Conservation (phyloP, 1,140 invertebrate species). For the Polyergus mexicanus region DNA sequence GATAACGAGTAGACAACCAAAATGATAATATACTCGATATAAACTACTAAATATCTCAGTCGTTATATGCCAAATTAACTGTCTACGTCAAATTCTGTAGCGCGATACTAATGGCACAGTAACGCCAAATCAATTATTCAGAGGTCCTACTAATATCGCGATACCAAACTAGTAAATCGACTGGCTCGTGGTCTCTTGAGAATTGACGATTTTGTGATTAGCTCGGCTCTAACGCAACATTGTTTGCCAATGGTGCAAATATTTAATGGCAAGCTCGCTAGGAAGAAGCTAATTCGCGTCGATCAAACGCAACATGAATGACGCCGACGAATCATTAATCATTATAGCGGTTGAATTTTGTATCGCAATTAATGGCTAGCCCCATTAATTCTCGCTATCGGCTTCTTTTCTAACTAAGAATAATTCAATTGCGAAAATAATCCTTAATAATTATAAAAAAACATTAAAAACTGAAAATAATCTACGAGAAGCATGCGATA, state of each 20-base stretch:
- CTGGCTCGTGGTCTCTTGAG: conserved; percentile 52
- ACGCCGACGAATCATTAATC: conserved; percentile 36
- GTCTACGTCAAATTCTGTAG: conserved; percentile 82
- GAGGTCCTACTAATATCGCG: conserved; percentile 74
- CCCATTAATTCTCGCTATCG: background rate
- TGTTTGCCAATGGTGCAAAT: conserved; percentile 42
- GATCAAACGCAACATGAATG: conserved; percentile 44
- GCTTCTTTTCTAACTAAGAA: background rate
- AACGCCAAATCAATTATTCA: conserved; percentile 82
- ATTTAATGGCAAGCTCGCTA: conserved; percentile 49
- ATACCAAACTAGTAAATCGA: conserved; percentile 69
- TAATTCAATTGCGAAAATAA: conserved; percentile 42
- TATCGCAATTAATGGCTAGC: conserved; percentile 21
- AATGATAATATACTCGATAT: conserved; percentile 15
- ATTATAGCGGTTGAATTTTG: conserved; percentile 35
- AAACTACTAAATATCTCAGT: conserved; percentile 77
- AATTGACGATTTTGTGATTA: conserved; percentile 65
- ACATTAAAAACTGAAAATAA: conserved; percentile 27
- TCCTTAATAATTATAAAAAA: conserved; percentile 55
- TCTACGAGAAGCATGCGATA: background rate
- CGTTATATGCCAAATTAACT: conserved; percentile 83
- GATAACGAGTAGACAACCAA: background rate
- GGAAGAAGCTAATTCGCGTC: conserved; percentile 60
- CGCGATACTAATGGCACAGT: conserved; percentile 79
- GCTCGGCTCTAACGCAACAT: conserved; percentile 29